Conservation (phyloP, 2,797 vertebrate species). For the Varecia variegata region DNA sequence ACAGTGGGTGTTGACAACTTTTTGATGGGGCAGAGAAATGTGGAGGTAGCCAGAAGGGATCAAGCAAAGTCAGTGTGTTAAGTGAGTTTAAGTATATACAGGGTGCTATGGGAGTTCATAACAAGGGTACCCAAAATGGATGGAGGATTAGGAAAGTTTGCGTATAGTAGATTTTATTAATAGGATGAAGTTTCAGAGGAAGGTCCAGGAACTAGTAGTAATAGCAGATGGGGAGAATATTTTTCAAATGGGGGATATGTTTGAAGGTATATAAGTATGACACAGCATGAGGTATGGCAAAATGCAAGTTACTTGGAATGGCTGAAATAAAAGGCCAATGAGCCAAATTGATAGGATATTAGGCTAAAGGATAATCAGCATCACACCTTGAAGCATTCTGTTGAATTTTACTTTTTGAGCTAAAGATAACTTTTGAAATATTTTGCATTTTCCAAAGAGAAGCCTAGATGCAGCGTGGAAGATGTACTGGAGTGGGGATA, state of each 20-base stretch:
- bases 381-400: background rate
- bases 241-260: background rate
- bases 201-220: background rate
- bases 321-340: background rate
- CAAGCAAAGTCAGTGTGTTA: background rate
- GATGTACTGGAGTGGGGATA: background rate
- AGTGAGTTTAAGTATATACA: background rate
- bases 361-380: background rate
- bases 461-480: background rate
- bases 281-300: background rate
- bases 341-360: background rate
- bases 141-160: background rate
- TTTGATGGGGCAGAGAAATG: background rate
- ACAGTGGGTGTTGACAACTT: background rate
- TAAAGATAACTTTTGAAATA: conserved; percentile 37
- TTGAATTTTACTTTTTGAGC: conserved; percentile 20
- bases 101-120: background rate
- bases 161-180: background rate
- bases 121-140: background rate
- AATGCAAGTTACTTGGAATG: background rate
- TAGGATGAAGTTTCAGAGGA: background rate
- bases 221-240: background rate
- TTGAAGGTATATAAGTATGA: background rate
- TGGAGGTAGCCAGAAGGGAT: background rate
- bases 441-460: conserved; percentile 4